Conservation (phyloP, 2,113 vertebrate genomes). For the Excalfactoria chinensis region DNA sequence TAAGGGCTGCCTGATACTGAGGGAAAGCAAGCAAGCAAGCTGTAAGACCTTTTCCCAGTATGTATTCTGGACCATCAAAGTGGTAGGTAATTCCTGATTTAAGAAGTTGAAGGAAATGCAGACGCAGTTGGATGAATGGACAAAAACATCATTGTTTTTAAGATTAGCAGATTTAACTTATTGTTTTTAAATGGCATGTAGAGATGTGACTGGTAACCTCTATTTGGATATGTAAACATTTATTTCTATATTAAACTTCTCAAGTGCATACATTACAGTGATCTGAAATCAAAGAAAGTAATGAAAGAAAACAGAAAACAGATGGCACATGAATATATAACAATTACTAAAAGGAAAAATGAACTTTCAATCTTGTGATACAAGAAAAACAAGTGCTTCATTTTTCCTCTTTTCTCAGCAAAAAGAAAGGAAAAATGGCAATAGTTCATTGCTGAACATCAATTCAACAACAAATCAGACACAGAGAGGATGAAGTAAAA, state of each 20-base stretch:
- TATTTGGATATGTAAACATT: conserved; percentile 37
- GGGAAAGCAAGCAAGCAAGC: neutral
- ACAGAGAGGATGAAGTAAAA: neutral
- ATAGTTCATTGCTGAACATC: neutral
- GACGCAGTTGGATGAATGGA: neutral
- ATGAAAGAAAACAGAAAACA: conserved; percentile 59
- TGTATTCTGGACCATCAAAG: neutral
- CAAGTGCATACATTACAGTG: conserved; percentile 6
- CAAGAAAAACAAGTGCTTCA: conserved; percentile 37
- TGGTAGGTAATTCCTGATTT: neutral
- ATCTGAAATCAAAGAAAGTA: conserved; percentile 43
- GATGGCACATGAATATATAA: conserved; percentile 58
- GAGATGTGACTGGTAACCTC: conserved; percentile 22
- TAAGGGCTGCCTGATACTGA: neutral
- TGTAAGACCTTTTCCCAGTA: neutral
- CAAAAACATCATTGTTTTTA: neutral
- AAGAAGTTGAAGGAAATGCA: neutral
- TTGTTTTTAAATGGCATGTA: neutral
- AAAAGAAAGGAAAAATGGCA: neutral
- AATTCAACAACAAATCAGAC: conserved; percentile 13
- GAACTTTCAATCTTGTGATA: conserved; percentile 30
- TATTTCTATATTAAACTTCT: neutral
- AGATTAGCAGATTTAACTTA: neutral
- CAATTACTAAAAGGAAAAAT: conserved; percentile 15
- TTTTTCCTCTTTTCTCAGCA: conserved; percentile 3